phyloP scores from a whole-genome alignment of 2,888 invertebrate genomes.

The Agrochola litura region DNA sequence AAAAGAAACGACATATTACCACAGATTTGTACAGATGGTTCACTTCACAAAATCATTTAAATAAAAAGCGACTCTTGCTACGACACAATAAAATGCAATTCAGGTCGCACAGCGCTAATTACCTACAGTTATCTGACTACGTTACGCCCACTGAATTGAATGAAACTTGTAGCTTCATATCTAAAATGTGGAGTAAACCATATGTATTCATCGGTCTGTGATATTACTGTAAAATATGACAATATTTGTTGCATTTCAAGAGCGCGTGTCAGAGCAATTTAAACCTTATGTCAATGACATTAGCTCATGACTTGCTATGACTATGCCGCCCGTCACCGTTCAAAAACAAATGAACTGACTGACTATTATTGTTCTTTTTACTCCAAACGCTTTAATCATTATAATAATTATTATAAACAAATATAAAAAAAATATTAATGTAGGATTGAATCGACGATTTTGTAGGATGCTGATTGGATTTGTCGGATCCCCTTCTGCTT shows the following conservation, averaged over 20 bases:
- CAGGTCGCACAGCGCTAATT: no score
- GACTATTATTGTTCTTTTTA: background rate
- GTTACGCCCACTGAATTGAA: no score
- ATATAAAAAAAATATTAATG: conserved; percentile 19
- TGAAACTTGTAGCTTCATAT: no score
- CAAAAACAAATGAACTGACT: background rate
- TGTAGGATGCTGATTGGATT: conserved; percentile 13
- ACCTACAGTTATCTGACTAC: no score
- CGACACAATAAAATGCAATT: no score
- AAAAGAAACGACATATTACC: background rate
- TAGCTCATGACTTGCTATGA: background rate
- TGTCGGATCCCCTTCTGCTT: background rate
- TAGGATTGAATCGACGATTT: conserved; percentile 3
- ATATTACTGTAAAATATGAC: background rate
- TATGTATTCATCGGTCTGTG: no score
- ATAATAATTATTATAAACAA: conserved; percentile 36
- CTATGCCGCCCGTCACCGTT: background rate
- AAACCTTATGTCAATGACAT: background rate
- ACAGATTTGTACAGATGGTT: no score
- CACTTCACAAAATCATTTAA: no score
- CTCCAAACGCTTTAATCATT: conserved; percentile 1
- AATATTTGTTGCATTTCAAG: background rate
- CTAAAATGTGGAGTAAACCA: no score
- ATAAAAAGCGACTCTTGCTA: no score
- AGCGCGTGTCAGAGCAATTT: conserved; percentile 2